phyloP scores from a whole-genome alignment of 1,140 invertebrate species.

The Drosophila sechellia region DNA sequence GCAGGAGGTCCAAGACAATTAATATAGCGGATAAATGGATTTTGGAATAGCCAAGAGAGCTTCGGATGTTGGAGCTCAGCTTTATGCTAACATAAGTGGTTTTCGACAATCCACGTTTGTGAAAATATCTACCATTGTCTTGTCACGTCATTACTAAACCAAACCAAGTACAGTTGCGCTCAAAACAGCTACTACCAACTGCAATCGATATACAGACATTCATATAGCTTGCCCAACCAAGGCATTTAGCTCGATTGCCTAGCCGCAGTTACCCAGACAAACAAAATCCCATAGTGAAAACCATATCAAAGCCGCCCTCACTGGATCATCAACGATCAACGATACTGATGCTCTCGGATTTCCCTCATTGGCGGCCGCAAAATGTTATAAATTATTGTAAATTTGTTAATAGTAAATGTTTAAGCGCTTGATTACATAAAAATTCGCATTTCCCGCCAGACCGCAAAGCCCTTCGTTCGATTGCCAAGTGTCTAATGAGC shows the following conservation, averaged over 20 bases:
- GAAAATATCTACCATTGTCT: not conserved
- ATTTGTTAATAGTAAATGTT: conserved; percentile 68
- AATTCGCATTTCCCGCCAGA: conserved; percentile 24
- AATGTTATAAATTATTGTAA: conserved; percentile 46
- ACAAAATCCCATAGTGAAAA: not conserved
- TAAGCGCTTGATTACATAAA: conserved; percentile 66
- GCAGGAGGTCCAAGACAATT: conserved; percentile 16
- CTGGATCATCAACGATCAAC: conserved; percentile 5
- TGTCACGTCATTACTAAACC: not conserved
- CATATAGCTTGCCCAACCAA: conserved; percentile 41
- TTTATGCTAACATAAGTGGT: too few relatives aligned
- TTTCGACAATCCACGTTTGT: too few relatives aligned
- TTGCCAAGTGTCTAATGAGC: conserved; percentile 54
- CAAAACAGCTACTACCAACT: not conserved
- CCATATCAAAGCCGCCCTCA: not conserved
- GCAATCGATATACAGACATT: conserved; percentile 5
- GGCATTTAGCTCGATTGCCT: conserved; percentile 47
- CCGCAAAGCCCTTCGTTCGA: conserved; percentile 17
- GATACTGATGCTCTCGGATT: conserved; percentile 34
- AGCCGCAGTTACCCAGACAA: conserved; percentile 27
- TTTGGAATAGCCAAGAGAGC: not conserved
- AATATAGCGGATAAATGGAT: conserved; percentile 18
- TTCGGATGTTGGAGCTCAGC: too few relatives aligned
- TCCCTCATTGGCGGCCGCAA: conserved; percentile 23
- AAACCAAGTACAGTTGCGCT: conserved; percentile 25